phyloP scores from a whole-genome alignment of 2,888 invertebrate genomes.

The Sylvicola cinctus region DNA sequence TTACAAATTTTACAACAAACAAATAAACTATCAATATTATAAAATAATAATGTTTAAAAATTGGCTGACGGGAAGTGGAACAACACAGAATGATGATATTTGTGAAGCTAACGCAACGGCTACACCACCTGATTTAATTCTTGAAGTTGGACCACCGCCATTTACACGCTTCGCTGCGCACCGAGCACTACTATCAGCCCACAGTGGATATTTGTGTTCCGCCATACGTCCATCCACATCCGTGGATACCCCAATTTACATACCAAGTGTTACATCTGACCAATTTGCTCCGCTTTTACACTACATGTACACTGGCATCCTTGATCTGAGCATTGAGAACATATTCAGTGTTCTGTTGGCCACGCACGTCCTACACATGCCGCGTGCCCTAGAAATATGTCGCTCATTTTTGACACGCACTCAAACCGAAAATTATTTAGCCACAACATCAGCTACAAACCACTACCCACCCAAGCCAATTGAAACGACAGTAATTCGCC shows the following conservation, averaged over 20 bases:
- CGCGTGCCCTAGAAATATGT: slow-evolving; percentile 46
- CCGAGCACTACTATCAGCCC: slow-evolving; percentile 37
- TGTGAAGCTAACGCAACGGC: neutral
- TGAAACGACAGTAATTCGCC: slow-evolving; percentile 26
- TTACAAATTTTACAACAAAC: no score
- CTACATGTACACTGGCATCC: slow-evolving; percentile 54
- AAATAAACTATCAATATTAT: no score
- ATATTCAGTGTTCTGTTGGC: slow-evolving; percentile 50
- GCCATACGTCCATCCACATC: slow-evolving; percentile 25
- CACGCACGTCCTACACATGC: slow-evolving; percentile 53
- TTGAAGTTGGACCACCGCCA: slow-evolving; percentile 38
- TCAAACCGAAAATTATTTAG: slow-evolving; percentile 23
- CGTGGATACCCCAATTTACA: slow-evolving; percentile 21
- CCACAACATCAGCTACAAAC: slow-evolving; percentile 6
- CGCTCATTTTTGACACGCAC: slow-evolving; percentile 37
- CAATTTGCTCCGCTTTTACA: slow-evolving; percentile 45
- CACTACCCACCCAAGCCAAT: slow-evolving; percentile 1
- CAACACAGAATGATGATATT: no score
- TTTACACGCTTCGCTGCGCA: slow-evolving; percentile 48
- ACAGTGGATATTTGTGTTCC: slow-evolving; percentile 51
- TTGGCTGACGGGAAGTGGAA: no score
- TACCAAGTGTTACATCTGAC: slow-evolving; percentile 35
- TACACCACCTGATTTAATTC: slow-evolving; percentile 36
- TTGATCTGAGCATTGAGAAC: slow-evolving; percentile 46
- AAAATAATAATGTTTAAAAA: no score